Percentiles rank a stretch among this genome's conserved stretches.
Evolutionary conservation across 1,140 invertebrate genomes (phyloP).

Genomic region (Conus betulinus): DNA sequence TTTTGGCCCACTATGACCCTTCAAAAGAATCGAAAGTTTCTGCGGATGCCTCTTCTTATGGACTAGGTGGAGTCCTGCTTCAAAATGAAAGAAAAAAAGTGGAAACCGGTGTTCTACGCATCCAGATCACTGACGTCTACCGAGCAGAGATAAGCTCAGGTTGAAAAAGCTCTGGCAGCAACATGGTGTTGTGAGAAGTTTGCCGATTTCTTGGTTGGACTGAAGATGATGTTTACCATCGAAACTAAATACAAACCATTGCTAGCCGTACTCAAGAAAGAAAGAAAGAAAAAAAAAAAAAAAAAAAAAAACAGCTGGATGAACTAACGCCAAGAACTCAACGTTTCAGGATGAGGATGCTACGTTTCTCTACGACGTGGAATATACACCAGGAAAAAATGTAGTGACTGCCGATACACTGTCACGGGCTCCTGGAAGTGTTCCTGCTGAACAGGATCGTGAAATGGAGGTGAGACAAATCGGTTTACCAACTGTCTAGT

Average conservation of each 20-base stretch:
- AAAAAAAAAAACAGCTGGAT: background rate
- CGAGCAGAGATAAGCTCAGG: background rate
- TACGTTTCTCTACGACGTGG: background rate
- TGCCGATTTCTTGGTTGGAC: background rate
- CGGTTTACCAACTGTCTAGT: too few species aligned
- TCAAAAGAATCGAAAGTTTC: conserved; percentile 6
- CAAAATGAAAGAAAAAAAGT: background rate
- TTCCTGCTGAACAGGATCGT: too few species aligned
- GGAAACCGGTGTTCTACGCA: too few species aligned
- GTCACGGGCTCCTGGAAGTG: too few species aligned
- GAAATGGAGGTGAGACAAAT: too few species aligned
- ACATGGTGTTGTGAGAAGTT: too few species aligned
- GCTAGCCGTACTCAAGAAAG: background rate
- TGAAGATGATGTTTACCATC: background rate
- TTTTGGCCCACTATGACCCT: background rate
- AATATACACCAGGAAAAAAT: background rate
- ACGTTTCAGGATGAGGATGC: background rate
- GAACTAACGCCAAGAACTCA: background rate
- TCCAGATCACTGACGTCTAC: background rate
- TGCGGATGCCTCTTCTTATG: background rate
- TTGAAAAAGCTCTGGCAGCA: too few species aligned
- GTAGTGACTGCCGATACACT: background rate
- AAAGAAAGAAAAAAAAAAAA: too few species aligned
- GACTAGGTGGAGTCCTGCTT: too few species aligned
- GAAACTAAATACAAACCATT: conserved; percentile 52